Evolutionary conservation across 2,888 invertebrate species (phyloP), one percentile per base, ranked within the genome.

Genomic region (Drosophila mettleri): DNA sequence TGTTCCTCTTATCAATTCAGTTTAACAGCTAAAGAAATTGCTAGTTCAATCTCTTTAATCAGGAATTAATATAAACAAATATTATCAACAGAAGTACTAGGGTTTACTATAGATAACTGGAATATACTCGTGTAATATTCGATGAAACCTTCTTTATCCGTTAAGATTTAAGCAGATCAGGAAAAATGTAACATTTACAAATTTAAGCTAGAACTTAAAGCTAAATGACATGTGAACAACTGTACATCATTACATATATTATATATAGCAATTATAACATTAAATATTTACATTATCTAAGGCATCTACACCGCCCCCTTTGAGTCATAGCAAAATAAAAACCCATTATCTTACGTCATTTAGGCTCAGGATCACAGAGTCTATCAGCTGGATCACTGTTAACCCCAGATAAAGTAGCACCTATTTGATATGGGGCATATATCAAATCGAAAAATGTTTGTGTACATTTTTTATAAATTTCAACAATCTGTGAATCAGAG

Each of bases 91-190:
- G 20, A 14, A 22, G 8, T 14, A 20, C 20, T 22, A 22, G 2
- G 20, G 20, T 20, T 14, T n/a, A n/a, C 12, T 5, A 20, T 14
- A 20, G 20, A 14, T 12, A 39, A 12, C 20, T 20, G 7, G 1
- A 18, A 18, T 12, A 16, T 36, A 36, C 1, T 36, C 9, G 9
- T 3, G 9, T 9, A 16, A 1, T 9, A 16, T n/a, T n/a, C n/a
- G n/a, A n/a, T n/a, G n/a, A n/a, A n/a, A n/a, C n/a, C n/a, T n/a
- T 0, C 7, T 0, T 10, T 9, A 2, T 2, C 20, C 20, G 2
- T 12, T 20, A 2, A 20, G 10, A 12, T 39, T 5, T 5, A 6
- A 4, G 12, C 7, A 39, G 20, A 14, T 39, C 39, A 14, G 1
- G 2, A 20, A 39, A 2, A 43, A 43, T 24, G 3, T n/a, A 24